Conservation (phyloP, 2,113 vertebrate genomes). For the Hydropotes inermis region DNA sequence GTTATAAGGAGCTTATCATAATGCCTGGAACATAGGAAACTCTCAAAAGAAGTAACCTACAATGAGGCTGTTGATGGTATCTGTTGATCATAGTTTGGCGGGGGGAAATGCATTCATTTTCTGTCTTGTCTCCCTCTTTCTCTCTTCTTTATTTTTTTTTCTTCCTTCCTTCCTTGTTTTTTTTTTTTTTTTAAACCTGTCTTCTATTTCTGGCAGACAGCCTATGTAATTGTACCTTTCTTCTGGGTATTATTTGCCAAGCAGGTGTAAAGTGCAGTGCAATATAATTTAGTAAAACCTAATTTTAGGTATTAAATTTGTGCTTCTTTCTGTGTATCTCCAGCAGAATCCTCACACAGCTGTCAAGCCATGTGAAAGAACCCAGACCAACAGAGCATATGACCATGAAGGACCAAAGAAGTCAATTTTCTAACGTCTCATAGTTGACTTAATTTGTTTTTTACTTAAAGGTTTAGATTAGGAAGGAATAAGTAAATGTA, state of each 20-base stretch:
- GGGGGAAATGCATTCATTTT: not conserved
- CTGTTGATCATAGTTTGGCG: not conserved
- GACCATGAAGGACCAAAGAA: not conserved
- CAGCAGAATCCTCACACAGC: not conserved
- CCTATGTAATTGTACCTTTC: conserved; percentile 57
- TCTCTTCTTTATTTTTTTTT: too few relatives aligned
- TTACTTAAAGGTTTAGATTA: not conserved
- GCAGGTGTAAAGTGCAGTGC: conserved; percentile 40
- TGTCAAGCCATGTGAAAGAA: not conserved
- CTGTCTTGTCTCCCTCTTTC: not conserved
- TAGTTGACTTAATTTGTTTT: conserved; percentile 20
- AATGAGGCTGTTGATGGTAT: not conserved
- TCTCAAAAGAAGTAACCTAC: not conserved
- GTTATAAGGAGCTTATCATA: not conserved
- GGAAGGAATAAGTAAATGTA: not conserved
- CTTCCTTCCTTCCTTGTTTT: not conserved
- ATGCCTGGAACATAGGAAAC: not conserved
- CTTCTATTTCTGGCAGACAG: conserved; percentile 48
- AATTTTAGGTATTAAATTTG: conserved; percentile 52
- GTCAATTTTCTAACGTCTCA: not conserved
- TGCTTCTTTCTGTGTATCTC: not conserved
- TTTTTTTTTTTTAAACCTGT: not conserved
- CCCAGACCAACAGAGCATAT: not conserved
- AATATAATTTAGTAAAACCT: conserved; percentile 37
- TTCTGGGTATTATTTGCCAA: conserved; percentile 39